phyloP scores from a whole-genome alignment of 1,140 invertebrate genomes.

The Reticulitermes speratus region DNA sequence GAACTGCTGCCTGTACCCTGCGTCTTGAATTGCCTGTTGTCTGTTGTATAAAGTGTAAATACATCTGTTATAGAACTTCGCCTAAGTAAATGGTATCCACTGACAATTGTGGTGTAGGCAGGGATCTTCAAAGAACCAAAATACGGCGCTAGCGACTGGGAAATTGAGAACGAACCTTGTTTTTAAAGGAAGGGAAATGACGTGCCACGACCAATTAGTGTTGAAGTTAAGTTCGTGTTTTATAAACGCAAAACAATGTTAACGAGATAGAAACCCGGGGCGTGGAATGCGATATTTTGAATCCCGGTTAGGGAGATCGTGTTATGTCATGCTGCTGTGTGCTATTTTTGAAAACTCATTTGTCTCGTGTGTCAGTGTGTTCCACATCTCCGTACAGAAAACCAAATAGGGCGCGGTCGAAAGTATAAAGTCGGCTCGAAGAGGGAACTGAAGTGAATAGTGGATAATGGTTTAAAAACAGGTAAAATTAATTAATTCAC shows the following conservation, averaged over 20 bases:
- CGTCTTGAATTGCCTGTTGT: not conserved
- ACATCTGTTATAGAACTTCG: not conserved
- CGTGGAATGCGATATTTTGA: not conserved
- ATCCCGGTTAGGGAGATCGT: not conserved
- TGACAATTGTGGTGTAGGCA: not conserved
- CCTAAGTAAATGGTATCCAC: not conserved
- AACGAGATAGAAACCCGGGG: constrained; percentile 7
- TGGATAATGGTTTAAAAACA: not conserved
- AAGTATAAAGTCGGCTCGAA: not conserved
- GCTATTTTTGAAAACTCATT: constrained; percentile 5
- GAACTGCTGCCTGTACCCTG: not conserved
- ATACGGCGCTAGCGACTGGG: not conserved
- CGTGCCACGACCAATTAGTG: not conserved
- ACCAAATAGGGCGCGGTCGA: not conserved
- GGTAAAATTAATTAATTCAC: not conserved
- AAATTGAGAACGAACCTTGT: not conserved
- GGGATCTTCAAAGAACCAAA: not conserved
- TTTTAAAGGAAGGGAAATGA: not conserved
- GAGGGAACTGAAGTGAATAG: not conserved
- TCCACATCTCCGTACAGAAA: not conserved
- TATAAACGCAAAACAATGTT: constrained; percentile 5
- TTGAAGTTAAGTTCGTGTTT: not conserved
- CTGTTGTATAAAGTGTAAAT: not conserved
- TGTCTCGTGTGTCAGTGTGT: not conserved
- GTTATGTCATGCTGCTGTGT: not conserved